Evolutionary conservation across 2,888 invertebrate genomes (phyloP), one percentile per base, ranked within the genome.

Genomic region (Cerceris ruficornis): DNA sequence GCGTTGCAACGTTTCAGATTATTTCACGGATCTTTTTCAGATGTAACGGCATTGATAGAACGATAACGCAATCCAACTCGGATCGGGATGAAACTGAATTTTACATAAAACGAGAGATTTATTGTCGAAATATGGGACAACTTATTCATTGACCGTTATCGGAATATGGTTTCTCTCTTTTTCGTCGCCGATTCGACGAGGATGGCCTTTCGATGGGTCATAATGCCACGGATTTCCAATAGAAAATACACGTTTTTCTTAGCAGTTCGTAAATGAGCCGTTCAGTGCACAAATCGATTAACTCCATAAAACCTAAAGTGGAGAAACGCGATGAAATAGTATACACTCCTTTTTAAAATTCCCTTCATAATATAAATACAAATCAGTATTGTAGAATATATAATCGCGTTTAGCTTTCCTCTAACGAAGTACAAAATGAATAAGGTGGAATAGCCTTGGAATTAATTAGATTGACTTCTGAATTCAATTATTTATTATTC

Each of bases 31-130:
- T 72, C 75, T 67, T 57, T 72, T 78, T 75, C 69, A 69, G 76
- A 81, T 80, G 75, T 73, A 78, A 81, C 77, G 75, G 58, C 76
- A 80, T 78, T 80, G 78, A 80, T 75, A 69, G 68, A 78, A 80
- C 68, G 68, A 65, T 71, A 77, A 71, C 75, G 59, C 49, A 74
- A 60, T 81, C 70, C 52, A 46, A 28, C 4, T 28, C 28, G 71
- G 72, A 81, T 81, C 73, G 69, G 66, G 71, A 62, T 65, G 54
- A 73, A 74, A 83, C 76, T 83, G 80, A 80, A 80, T 80, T 83
- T 77, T 77, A 75, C 79, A 67, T 73, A 73, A 77, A 79, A 73
- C 69, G 73, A 74, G 57, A 79, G 73, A 71, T 75, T 72, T 73
- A 73, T 79, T 77, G 77, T 77, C n/a, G n/a, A n/a, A n/a, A n/a